Percentiles rank a stretch among this genome's conserved stretches.
Evolutionary conservation across 1,140 invertebrate species (phyloP).

Genomic region (Euwallacea similis): DNA sequence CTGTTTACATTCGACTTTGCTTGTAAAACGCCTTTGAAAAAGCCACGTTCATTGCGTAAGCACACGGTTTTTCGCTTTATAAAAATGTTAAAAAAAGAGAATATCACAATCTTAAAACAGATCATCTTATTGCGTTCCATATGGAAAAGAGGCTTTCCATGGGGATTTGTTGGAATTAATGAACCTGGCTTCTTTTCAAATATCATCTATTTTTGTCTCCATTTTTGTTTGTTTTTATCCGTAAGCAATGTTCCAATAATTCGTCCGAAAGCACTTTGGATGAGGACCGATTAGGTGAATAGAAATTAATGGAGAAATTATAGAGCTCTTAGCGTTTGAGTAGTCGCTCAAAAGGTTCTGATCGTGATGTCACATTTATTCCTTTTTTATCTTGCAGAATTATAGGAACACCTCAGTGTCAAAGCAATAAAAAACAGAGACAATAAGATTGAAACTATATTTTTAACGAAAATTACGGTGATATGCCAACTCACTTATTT

Average conservation of each 20-base stretch:
- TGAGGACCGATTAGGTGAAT: too few species aligned
- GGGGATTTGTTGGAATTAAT: slow-evolving; percentile 9
- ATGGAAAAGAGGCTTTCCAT: slow-evolving; percentile 29
- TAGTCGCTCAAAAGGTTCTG: too few species aligned
- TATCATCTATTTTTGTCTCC: slow-evolving; percentile 11
- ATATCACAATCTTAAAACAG: slow-evolving; percentile 45
- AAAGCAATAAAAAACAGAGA: too few species aligned
- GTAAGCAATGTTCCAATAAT: background rate
- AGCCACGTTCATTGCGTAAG: slow-evolving; percentile 33
- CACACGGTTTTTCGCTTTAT: slow-evolving; percentile 25
- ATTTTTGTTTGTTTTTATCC: slow-evolving; percentile 1
- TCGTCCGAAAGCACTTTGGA: too few species aligned
- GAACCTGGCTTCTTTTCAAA: slow-evolving; percentile 27
- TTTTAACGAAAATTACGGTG: slow-evolving; percentile 7
- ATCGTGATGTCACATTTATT: too few species aligned
- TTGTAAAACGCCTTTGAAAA: slow-evolving; percentile 18
- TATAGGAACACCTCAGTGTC: background rate
- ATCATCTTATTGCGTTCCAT: slow-evolving; percentile 41
- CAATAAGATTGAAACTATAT: too few species aligned
- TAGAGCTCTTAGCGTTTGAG: too few species aligned
- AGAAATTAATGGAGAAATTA: too few species aligned
- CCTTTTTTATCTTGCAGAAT: too few species aligned
- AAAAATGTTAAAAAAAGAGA: slow-evolving; percentile 36
- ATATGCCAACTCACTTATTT: slow-evolving; percentile 51
- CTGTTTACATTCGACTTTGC: slow-evolving; percentile 1